Conservation (phyloP, 1,140 invertebrate species). For the Drosophila dunni region DNA sequence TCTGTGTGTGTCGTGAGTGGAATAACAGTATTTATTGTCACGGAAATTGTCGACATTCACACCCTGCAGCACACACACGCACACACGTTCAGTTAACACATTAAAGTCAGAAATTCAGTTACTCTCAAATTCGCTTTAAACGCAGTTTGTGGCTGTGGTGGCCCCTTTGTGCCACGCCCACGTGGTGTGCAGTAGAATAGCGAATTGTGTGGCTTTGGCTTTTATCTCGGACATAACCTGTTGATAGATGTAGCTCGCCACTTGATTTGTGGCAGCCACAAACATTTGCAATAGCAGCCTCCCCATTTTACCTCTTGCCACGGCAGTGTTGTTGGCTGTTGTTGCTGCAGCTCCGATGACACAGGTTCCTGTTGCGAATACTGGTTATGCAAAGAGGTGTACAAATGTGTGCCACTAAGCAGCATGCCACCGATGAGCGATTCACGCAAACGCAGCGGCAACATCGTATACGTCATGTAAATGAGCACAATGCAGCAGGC, state of each 20-base stretch:
- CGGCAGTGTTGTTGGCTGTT: constrained; percentile 20
- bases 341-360: not conserved
- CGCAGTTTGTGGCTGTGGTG: not conserved
- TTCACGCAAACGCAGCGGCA: constrained; percentile 93
- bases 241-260: constrained; percentile 35
- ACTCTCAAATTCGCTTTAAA: not conserved
- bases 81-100: not conserved
- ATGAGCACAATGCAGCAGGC: constrained; percentile 88
- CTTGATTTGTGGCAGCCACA: constrained; percentile 47
- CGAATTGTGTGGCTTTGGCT: constrained; percentile 24
- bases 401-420: constrained; percentile 89
- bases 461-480: constrained; percentile 94
- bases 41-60: constrained; percentile 6
- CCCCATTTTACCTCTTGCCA: constrained; percentile 48
- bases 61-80: not conserved
- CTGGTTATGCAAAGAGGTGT: constrained; percentile 73
- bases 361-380: constrained; percentile 9
- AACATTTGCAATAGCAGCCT: constrained; percentile 17
- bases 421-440: constrained; percentile 90
- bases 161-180: not conserved
- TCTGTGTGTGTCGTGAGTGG: constrained; percentile 20
- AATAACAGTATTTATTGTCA: constrained; percentile 41
- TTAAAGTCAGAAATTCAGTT: not conserved
- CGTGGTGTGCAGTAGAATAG: constrained; percentile 10
- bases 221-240: constrained; percentile 5